phyloP scores from a whole-genome alignment of 2,797 vertebrate genomes.

The Lagodon rhomboides region DNA sequence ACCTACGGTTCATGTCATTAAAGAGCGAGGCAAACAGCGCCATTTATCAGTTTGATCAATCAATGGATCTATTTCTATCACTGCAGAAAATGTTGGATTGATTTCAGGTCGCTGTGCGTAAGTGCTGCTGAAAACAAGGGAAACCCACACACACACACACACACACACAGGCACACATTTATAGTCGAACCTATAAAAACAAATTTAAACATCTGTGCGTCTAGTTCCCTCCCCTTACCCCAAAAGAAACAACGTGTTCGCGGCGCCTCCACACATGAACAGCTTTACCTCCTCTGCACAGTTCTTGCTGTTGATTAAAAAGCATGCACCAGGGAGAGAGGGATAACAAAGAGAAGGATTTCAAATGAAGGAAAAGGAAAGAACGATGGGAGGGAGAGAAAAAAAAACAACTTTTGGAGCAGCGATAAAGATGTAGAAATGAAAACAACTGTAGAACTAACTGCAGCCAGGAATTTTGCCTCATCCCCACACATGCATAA shows the following conservation, averaged over 20 bases:
- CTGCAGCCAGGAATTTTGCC: conserved; percentile 6
- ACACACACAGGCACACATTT: background rate
- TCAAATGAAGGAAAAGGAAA: conserved; percentile 32
- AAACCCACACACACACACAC: background rate
- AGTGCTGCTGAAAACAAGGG: conserved; percentile 3
- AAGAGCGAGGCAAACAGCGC: conserved; percentile 43
- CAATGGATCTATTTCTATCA: conserved; percentile 43
- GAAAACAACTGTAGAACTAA: background rate
- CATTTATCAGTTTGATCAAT: conserved; percentile 67
- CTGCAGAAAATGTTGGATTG: conserved; percentile 46
- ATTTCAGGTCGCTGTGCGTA: conserved; percentile 25
- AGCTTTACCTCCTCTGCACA: conserved; percentile 50
- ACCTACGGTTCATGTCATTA: conserved; percentile 28
- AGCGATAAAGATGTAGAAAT: conserved; percentile 12
- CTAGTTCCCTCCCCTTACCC: background rate
- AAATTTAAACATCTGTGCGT: conserved; percentile 37
- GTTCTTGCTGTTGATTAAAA: conserved; percentile 67
- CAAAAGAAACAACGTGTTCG: conserved; percentile 41
- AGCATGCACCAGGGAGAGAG: conserved; percentile 42
- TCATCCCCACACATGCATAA: background rate
- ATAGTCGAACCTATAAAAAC: conserved; percentile 16
- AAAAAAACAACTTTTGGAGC: background rate
- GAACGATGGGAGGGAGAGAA: background rate
- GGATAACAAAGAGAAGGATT: conserved; percentile 27
- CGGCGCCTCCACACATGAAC: conserved; percentile 43